Evolutionary conservation across 2,797 vertebrate species (phyloP).

Genomic region (Limnodromus scolopaceus): DNA sequence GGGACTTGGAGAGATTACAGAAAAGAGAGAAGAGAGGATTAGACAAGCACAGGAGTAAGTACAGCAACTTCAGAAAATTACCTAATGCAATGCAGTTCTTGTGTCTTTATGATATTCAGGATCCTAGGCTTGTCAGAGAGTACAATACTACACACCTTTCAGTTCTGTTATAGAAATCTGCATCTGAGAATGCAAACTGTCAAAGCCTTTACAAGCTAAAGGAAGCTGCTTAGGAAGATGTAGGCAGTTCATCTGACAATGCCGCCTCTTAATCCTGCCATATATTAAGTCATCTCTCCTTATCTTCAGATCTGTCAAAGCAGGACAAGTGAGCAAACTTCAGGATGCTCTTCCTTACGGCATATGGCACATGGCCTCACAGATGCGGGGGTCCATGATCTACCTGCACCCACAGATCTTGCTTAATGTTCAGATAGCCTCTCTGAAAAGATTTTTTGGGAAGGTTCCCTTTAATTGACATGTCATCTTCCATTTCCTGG

Average conservation of each 20-base stretch:
- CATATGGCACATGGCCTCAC: neutral
- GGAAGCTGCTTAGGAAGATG: conserved; percentile 5
- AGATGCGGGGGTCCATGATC: neutral
- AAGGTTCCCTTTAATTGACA: neutral
- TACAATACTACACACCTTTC: conserved; percentile 27
- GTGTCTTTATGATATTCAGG: conserved; percentile 52
- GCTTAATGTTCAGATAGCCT: neutral
- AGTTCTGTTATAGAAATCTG: conserved; percentile 27
- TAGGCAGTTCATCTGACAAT: conserved; percentile 28
- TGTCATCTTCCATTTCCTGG: neutral
- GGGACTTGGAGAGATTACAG: conserved; percentile 65
- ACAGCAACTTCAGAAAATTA: conserved; percentile 58
- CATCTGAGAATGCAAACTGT: conserved; percentile 33
- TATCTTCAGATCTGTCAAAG: conserved; percentile 23
- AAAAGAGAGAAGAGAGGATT: conserved; percentile 63
- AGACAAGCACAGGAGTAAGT: conserved; percentile 54
- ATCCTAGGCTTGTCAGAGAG: conserved; percentile 47
- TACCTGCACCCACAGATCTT: neutral
- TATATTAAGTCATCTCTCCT: neutral
- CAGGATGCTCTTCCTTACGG: neutral
- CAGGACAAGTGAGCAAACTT: neutral
- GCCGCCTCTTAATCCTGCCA: neutral
- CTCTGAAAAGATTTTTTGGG: neutral
- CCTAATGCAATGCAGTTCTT: conserved; percentile 44
- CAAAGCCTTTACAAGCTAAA: conserved; percentile 18